Evolutionary conservation across 2,797 vertebrate species (phyloP).

Genomic region (Falco concolor): DNA sequence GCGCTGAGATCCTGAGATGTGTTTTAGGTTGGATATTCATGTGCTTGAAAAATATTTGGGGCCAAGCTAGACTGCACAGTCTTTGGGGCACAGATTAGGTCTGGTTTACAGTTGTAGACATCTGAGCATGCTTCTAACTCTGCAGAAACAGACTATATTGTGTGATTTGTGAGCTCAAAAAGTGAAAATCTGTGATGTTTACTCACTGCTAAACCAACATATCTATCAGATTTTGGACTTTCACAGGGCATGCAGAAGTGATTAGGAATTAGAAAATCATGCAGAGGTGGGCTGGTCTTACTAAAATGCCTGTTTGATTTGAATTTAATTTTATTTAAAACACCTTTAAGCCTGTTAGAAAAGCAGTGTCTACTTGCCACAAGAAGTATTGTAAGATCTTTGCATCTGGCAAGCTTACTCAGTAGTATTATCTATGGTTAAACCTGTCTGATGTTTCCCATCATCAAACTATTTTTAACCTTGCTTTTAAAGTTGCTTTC

Average conservation of each 20-base stretch:
- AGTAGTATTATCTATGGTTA: background rate
- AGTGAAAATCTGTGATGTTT: background rate
- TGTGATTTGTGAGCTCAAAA: background rate
- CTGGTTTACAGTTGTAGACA: background rate
- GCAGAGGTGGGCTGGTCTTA: background rate
- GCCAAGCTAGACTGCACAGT: background rate
- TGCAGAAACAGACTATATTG: background rate
- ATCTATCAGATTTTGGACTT: background rate
- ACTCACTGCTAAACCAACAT: background rate
- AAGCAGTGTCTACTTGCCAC: background rate
- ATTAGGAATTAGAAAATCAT: background rate
- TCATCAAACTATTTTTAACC: background rate
- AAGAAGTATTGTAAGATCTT: background rate
- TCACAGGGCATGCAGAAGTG: background rate
- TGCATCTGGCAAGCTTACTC: background rate
- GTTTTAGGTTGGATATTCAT: background rate
- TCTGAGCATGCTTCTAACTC: background rate
- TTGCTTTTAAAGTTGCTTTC: background rate
- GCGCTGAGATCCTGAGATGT: background rate
- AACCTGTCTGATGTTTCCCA: background rate
- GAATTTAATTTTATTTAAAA: background rate
- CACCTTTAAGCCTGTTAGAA: background rate
- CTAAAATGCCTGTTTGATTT: background rate
- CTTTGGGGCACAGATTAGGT: background rate
- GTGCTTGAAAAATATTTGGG: background rate